phyloP scores from a whole-genome alignment of 2,888 invertebrate genomes.

The Watsonalla cultraria region DNA sequence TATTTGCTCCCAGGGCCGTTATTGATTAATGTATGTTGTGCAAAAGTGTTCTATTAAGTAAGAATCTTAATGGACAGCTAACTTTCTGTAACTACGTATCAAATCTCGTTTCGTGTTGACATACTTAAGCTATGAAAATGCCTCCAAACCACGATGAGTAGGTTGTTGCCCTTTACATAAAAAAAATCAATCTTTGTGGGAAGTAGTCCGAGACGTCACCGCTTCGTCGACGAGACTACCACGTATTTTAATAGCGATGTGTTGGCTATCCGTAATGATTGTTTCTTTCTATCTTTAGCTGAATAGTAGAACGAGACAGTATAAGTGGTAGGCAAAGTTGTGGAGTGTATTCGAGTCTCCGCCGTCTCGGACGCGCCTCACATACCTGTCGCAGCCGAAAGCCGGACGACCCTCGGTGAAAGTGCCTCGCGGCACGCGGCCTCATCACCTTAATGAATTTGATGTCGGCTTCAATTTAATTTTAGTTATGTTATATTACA shows the following conservation, averaged over 20 bases:
- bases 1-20: conserved; percentile 1
- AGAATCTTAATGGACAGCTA: not conserved
- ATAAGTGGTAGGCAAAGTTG: conserved; percentile 9
- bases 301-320: conserved; percentile 45
- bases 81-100: not conserved
- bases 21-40: too few relatives aligned
- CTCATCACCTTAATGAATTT: conserved; percentile 32
- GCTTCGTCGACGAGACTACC: conserved; percentile 30
- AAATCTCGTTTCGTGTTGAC: not conserved
- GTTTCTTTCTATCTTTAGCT: conserved; percentile 53
- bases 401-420: conserved; percentile 67
- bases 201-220: conserved; percentile 59
- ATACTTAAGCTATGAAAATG: not conserved
- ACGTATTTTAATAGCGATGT: conserved; percentile 20
- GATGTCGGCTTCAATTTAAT: conserved; percentile 20
- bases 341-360: conserved; percentile 27
- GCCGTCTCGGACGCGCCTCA: conserved; percentile 38
- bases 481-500: conserved; percentile 8
- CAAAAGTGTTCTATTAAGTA: not conserved
- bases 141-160: conserved; percentile 19
- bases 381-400: conserved; percentile 52
- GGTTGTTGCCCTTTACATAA: conserved; percentile 54
- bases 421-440: conserved; percentile 59
- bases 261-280: conserved; percentile 28
- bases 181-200: conserved; percentile 48